Percentiles rank a stretch among this genome's conserved stretches.
Evolutionary conservation across 2,113 vertebrate species (phyloP).

Genomic region (Taurulus bubalis): DNA sequence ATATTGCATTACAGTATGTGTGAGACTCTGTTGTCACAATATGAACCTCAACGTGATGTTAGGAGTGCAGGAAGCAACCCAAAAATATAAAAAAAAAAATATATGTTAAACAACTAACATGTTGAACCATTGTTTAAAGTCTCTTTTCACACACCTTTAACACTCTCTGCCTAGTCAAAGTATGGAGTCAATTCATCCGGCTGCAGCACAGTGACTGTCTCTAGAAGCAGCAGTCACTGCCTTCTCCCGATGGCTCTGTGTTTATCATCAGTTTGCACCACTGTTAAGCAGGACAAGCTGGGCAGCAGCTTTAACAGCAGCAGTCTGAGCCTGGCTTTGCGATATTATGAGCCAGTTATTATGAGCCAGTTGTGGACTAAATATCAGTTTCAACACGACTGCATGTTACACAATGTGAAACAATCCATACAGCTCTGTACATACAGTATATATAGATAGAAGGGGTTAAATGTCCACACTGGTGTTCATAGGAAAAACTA

Average conservation of each 20-base stretch:
- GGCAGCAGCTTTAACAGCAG: slow-evolving; percentile 2
- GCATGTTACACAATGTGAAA: neutral
- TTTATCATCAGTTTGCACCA: neutral
- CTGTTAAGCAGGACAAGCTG: slow-evolving; percentile 12
- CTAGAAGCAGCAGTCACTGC: neutral
- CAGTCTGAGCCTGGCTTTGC: neutral
- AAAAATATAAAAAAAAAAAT: too few relatives aligned
- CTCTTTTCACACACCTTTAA: too few relatives aligned
- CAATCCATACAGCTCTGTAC: slow-evolving; percentile 10
- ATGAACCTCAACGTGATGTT: neutral
- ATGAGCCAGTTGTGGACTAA: neutral
- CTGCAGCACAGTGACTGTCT: neutral
- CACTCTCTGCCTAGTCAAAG: too few relatives aligned
- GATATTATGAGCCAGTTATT: neutral
- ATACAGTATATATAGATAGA: neutral
- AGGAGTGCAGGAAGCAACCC: neutral
- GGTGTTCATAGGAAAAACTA: neutral
- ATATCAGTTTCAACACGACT: slow-evolving; percentile 3
- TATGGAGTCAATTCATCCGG: neutral
- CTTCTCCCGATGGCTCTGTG: neutral
- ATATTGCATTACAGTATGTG: too few relatives aligned
- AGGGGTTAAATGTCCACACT: neutral
- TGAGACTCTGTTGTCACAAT: neutral
- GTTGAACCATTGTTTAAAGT: too few relatives aligned
- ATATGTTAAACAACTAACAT: too few relatives aligned